Evolutionary conservation across 2,888 invertebrate species (phyloP), one percentile per base, ranked within the genome.

Genomic region (Rhingia campestris): DNA sequence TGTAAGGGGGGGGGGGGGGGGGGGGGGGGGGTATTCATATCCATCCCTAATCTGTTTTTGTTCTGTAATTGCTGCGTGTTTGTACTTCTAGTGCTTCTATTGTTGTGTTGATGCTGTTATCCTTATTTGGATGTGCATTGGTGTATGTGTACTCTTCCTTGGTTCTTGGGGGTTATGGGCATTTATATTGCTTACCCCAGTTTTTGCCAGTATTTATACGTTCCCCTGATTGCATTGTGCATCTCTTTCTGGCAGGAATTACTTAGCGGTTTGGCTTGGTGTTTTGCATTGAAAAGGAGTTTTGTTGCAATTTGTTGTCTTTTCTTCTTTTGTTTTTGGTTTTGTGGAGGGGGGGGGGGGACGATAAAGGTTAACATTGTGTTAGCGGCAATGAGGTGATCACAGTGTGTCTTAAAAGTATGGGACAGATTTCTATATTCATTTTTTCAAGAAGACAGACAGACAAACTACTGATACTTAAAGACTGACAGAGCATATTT

Each of bases 71-170:
- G 14, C 4, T 49, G 30, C 10, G 10, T 61, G 63, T 47, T 63
- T 51, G 64, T 47, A 30, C 43, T 45, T 56, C 30, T 49, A n/a
- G 37, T 61, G 39, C 49, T 22, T 22, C 22, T 49, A 47, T 58
- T 70, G 47, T 32, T 58, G 43, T 72, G 61, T 59, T 61, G 35
- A 54, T 61, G 53, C 70, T 70, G 30, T 70, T 59, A 33, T 39
- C 33, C 7, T 72, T 32, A 32, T 63, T 61, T 53, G 12, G 47
- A 14, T 59, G 35, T 58, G 61, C 37, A 45, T 72, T 61, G 35
- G 72, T 72, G 41, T 43, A 10, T 30, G 49, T 30, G 22, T 45
- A 30, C 22, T 32, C 32, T 53, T 61, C 43, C 22, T 22, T 22
- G 22, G 1, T 22, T 22, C 22, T 22, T 22, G 22, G 22, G 22